phyloP scores from a whole-genome alignment of 2,113 vertebrate species.

The Desmodus rotundus region DNA sequence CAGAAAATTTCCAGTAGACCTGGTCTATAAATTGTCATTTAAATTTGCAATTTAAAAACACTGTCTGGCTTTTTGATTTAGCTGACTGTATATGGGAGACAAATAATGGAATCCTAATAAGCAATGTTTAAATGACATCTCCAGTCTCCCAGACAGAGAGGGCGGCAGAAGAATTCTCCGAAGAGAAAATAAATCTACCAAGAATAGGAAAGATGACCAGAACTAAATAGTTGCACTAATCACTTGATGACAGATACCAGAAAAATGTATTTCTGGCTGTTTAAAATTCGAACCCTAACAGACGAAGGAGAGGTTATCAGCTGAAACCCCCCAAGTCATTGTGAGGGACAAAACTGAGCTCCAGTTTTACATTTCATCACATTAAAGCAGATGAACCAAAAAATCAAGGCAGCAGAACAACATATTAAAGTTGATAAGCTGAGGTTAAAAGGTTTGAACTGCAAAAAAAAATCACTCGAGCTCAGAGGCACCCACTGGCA shows the following conservation, averaged over 20 bases:
- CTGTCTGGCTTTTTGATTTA: constrained; percentile 74
- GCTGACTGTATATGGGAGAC: constrained; percentile 70
- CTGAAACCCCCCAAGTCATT: constrained; percentile 35
- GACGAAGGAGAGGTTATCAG: constrained; percentile 40
- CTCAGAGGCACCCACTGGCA: not conserved
- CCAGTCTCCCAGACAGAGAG: constrained; percentile 69
- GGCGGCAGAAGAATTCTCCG: constrained; percentile 63
- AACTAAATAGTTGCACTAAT: constrained; percentile 74
- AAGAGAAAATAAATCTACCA: constrained; percentile 73
- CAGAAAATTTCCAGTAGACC: constrained; percentile 75
- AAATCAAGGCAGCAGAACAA: constrained; percentile 61
- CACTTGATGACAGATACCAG: constrained; percentile 67
- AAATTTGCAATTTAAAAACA: constrained; percentile 79
- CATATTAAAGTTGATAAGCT: constrained; percentile 58
- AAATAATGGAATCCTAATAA: constrained; percentile 78
- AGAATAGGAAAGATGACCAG: constrained; percentile 67
- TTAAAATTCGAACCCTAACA: constrained; percentile 67
- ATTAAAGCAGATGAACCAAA: constrained; percentile 74
- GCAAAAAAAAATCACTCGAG: not conserved
- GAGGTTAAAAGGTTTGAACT: constrained; percentile 45
- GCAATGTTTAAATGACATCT: constrained; percentile 75
- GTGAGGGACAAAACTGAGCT: constrained; percentile 37
- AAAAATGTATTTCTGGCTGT: constrained; percentile 52
- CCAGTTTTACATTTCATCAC: constrained; percentile 65
- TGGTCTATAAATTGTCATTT: constrained; percentile 77